These are phyloP conservation scores for Drosophila nigrodunni DNA, from an alignment of 1,140 invertebrate species.

Conservation along the genomic window DNA sequence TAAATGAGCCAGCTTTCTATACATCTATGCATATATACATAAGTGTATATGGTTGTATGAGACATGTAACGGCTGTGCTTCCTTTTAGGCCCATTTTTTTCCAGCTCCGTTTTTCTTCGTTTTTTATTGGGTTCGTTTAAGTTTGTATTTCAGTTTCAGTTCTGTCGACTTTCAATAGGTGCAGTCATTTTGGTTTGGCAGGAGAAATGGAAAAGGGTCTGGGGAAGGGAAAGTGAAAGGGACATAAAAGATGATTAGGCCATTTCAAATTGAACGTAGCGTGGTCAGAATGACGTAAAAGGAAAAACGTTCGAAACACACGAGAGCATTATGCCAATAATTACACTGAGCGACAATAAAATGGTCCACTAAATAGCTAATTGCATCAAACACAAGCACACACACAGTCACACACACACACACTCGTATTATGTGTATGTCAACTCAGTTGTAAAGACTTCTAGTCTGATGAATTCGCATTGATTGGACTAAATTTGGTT, in stretches of 20 bases:
- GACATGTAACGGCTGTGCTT: conserved; percentile 66
- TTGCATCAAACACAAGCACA: conserved; percentile 11
- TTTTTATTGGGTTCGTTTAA: conserved; percentile 25
- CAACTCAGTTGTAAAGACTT: conserved; percentile 19
- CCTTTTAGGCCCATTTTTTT: conserved; percentile 25
- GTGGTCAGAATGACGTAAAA: conserved; percentile 48
- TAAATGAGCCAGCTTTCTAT: conserved; percentile 70
- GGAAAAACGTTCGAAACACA: conserved; percentile 20
- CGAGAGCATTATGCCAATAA: conserved; percentile 51
- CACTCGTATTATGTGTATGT: neutral
- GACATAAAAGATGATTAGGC: conserved; percentile 81
- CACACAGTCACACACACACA: no score
- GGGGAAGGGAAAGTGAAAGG: neutral
- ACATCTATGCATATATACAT: conserved; percentile 22
- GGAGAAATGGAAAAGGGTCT: conserved; percentile 9
- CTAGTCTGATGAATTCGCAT: conserved; percentile 20
- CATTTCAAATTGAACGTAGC: conserved; percentile 62
- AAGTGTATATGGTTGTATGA: conserved; percentile 42
- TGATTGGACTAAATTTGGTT: conserved; percentile 32
- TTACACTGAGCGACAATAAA: conserved; percentile 66
- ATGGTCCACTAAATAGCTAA: conserved; percentile 62
- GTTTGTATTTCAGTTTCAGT: conserved; percentile 13
- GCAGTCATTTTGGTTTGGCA: neutral
- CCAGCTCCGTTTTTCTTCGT: conserved; percentile 13
- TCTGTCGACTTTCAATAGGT: conserved; percentile 70